Evolutionary conservation across 2,113 vertebrate species (phyloP), one percentile per base, ranked within the genome.

Genomic region (Phainopepla nitens): DNA sequence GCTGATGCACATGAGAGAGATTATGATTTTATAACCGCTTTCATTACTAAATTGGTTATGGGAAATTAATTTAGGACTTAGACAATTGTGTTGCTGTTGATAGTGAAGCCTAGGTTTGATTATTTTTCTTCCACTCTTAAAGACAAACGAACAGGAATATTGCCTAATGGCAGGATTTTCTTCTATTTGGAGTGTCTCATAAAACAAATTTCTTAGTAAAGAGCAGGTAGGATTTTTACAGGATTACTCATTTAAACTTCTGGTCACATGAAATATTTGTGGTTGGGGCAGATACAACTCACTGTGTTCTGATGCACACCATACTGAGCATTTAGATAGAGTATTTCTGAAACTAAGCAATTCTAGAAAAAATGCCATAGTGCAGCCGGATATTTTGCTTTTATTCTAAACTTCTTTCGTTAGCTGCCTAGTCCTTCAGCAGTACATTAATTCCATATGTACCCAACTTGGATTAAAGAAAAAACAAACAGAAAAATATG

Each of bases 41-140:
- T 95, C 85, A 56, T 93, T 93, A 66, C 94, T 89, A 53, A 84
- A 91, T 92, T 87, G 56, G 91, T 92, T 90, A 58, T 80, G 86
- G 97, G 82, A 95, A 91, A 85, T 97, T 96, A 90, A 96, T 94
- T 95, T 96, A 80, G 60, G 82, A 93, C 84, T 90, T 72, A 81
- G 85, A 73, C 56, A 66, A 51, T 85, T 94, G 81, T 95, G 54
- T 72, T 92, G 6, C 51, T 81, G 13, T 95, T 92, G 82, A 58
- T 85, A 29, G 31, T 64, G 60, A 75, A 94, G 75, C n/a, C 68
- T 73, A 8, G n/a, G 35, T 86, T 44, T 89, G 69, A 72, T 79
- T 86, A 44, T 61, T 65, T 65, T 36, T 69, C 41, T 41, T 35
- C 5, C 15, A 2, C 23, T 27, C 60, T 95, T 51, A 83, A 92